Evolutionary conservation across 2,888 invertebrate genomes (phyloP).

Genomic region (Rhagonycha lutea): DNA sequence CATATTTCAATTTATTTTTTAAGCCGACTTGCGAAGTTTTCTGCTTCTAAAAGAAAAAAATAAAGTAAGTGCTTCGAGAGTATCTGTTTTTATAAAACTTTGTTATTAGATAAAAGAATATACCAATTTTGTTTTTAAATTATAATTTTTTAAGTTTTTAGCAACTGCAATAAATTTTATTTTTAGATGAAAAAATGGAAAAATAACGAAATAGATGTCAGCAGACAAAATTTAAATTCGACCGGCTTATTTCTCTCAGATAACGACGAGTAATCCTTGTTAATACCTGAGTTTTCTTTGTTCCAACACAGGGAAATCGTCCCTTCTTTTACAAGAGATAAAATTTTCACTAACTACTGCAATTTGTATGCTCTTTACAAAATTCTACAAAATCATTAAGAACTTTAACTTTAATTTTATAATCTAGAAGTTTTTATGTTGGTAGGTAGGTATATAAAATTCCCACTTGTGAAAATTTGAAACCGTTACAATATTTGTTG

Average conservation of each 20-base stretch:
- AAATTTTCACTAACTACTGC: constrained; percentile 22
- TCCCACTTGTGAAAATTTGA: not conserved
- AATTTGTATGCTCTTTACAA: constrained; percentile 31
- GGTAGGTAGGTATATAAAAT: not conserved
- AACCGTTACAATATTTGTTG: too few species aligned
- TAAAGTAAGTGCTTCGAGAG: not conserved
- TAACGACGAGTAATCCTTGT: constrained; percentile 34
- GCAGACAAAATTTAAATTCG: constrained; percentile 20
- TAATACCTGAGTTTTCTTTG: constrained; percentile 32
- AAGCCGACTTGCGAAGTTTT: not conserved
- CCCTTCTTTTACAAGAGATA: constrained; percentile 22
- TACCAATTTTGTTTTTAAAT: constrained; percentile 13
- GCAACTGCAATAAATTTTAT: constrained; percentile 11
- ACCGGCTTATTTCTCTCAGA: constrained; percentile 28
- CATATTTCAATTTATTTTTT: not conserved
- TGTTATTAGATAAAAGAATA: constrained; percentile 10
- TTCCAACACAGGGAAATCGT: constrained; percentile 33
- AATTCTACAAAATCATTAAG: constrained; percentile 7
- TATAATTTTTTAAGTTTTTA: constrained; percentile 11
- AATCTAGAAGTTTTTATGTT: not conserved
- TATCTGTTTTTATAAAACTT: constrained; percentile 1
- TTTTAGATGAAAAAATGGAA: constrained; percentile 12
- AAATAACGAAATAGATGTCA: constrained; percentile 19
- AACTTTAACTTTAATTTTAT: not conserved
- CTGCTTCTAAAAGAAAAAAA: not conserved